Percentiles rank a stretch among this genome's conserved stretches.
Conservation (phyloP, 1,140 invertebrate genomes). For the Neodiprion fabricii region DNA sequence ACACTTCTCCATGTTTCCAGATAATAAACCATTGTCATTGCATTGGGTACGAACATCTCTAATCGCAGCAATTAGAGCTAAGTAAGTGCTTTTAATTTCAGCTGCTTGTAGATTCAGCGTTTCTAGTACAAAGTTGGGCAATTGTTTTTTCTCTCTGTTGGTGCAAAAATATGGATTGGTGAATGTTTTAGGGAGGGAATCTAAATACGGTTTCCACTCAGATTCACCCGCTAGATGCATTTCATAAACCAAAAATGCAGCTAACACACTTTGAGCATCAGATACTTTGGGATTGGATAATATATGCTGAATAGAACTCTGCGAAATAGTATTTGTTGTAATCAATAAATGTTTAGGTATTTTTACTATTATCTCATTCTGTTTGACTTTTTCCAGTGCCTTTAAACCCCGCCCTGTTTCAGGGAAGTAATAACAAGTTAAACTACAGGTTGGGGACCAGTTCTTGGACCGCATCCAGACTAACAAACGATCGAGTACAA, state of each 20-base stretch:
- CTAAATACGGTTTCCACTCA: slow-evolving; percentile 65
- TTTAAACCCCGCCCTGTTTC: slow-evolving; percentile 68
- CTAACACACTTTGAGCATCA: slow-evolving; percentile 63
- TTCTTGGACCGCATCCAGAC: slow-evolving; percentile 58
- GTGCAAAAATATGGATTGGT: slow-evolving; percentile 62
- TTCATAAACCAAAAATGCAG: slow-evolving; percentile 69
- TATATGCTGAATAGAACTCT: slow-evolving; percentile 57
- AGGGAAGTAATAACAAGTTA: slow-evolving; percentile 58
- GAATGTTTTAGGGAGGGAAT: slow-evolving; percentile 65
- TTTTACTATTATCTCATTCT: slow-evolving; percentile 64
- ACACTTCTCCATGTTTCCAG: slow-evolving; percentile 50
- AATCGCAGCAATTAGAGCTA: slow-evolving; percentile 42
- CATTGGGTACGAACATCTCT: slow-evolving; percentile 40
- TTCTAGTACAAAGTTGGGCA: slow-evolving; percentile 42
- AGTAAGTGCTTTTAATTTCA: slow-evolving; percentile 39
- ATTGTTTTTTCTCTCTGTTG: slow-evolving; percentile 43
- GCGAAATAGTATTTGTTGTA: slow-evolving; percentile 59
- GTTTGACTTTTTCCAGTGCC: slow-evolving; percentile 59
- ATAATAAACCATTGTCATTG: slow-evolving; percentile 39
- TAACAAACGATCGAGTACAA: slow-evolving; percentile 55
- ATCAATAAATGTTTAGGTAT: slow-evolving; percentile 67
- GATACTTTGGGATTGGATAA: slow-evolving; percentile 54
- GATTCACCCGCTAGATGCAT: slow-evolving; percentile 54
- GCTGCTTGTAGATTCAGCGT: slow-evolving; percentile 29
- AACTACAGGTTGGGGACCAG: slow-evolving; percentile 52